A percentile compares a stretch with the other conserved stretches of the same genome.
These are phyloP conservation scores for Hermodice carunculata DNA, from an alignment of 2,888 invertebrate genomes.

Conservation along the genomic window DNA sequence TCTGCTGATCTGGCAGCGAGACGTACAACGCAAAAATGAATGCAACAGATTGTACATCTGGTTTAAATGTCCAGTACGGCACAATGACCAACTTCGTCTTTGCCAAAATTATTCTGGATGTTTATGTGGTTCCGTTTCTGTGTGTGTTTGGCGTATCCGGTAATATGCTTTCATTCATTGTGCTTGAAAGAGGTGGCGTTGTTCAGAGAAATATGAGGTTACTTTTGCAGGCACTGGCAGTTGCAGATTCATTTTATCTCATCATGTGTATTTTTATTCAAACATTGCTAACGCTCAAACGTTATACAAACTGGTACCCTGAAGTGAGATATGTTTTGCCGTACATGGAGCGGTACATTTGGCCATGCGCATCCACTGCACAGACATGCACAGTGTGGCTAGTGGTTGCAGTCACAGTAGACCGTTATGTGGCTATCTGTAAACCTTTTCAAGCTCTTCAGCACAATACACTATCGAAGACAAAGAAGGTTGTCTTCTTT, in stretches of 20 bases:
- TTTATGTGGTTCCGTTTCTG: constrained; percentile 37
- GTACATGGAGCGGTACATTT: constrained; percentile 38
- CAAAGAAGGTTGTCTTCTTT: constrained; percentile 22
- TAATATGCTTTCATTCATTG: constrained; percentile 36
- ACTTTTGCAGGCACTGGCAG: constrained; percentile 39
- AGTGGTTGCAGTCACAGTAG: constrained; percentile 40
- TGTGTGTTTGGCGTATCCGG: constrained; percentile 40
- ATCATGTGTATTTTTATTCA: constrained; percentile 39
- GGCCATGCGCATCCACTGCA: constrained; percentile 40
- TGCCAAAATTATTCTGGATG: constrained; percentile 33
- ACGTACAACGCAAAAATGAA: too few species aligned
- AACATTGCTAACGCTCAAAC: constrained; percentile 31
- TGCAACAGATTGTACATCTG: too few species aligned
- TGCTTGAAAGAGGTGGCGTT: constrained; percentile 37
- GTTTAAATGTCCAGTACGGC: too few species aligned
- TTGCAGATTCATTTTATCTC: constrained; percentile 37
- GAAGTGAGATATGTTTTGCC: constrained; percentile 25
- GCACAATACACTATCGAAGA: constrained; percentile 32
- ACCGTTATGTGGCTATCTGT: constrained; percentile 42
- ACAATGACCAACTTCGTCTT: too few species aligned
- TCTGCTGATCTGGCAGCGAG: too few species aligned
- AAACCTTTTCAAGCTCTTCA: constrained; percentile 35
- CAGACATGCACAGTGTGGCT: constrained; percentile 44
- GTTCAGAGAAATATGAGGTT: constrained; percentile 39
- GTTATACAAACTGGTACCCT: constrained; percentile 25